Percentiles rank a stretch among this genome's conserved stretches.
Conservation (phyloP, 2,113 vertebrate genomes). For the Oryzias woworae region DNA sequence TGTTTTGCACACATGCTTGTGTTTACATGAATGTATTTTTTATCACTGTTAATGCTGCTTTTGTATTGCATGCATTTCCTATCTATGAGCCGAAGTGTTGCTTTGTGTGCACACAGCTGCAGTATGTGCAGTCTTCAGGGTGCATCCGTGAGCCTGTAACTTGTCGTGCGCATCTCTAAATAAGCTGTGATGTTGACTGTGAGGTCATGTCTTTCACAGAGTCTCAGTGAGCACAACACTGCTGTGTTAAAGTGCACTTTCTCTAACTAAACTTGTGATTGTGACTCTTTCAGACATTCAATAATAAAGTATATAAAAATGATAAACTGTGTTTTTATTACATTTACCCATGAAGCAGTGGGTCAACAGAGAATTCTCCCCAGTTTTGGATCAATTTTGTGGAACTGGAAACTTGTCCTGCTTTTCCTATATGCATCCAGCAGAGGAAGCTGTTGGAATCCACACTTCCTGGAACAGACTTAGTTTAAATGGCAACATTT, state of each 20-base stretch:
- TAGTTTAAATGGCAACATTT: too few species aligned
- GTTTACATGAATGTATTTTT: slow-evolving; percentile 19
- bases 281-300: slow-evolving; percentile 47
- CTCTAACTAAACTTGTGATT: slow-evolving; percentile 50
- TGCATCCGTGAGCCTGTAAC: slow-evolving; percentile 7
- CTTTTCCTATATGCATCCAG: too few species aligned
- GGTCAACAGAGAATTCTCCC: too few species aligned
- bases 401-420: too few species aligned
- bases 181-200: slow-evolving; percentile 17
- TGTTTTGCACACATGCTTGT: slow-evolving; percentile 24
- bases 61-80: slow-evolving; percentile 32
- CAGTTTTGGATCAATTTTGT: too few species aligned
- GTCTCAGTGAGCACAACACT: slow-evolving; percentile 16
- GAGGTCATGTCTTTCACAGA: slow-evolving; percentile 20
- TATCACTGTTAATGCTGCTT: too few species aligned
- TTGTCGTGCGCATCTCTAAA: slow-evolving; percentile 27
- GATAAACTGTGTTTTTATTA: neutral
- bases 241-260: slow-evolving; percentile 57
- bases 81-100: slow-evolving; percentile 10
- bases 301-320: slow-evolving; percentile 35
- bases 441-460: too few species aligned
- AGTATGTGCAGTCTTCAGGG: too few species aligned
- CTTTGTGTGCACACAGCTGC: neutral
- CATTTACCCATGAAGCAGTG: too few species aligned
- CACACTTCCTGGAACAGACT: too few species aligned